Evolutionary conservation across 2,113 vertebrate genomes (phyloP), one percentile per base, ranked within the genome.

Genomic region (Saguinus midas): DNA sequence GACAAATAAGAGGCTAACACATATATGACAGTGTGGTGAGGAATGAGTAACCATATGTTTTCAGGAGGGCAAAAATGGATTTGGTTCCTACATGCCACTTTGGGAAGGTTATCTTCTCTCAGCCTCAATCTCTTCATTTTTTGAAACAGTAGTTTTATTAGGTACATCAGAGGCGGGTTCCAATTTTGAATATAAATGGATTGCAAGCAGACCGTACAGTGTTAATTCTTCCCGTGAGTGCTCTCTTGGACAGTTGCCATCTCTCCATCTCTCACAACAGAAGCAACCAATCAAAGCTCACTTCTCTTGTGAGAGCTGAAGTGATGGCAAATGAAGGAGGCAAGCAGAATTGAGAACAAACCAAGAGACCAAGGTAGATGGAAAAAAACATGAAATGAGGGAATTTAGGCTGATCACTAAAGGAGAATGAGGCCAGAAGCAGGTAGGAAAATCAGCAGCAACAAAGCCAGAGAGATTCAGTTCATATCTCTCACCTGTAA

Each of bases 1-100:
- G 90, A 79, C 25, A 18, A 86, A 89, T 16, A 16, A 75, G 57
- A 45, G 57, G 23, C 48, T 82, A n/a, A 7, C 37, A 25, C 8
- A 0, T 66, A 10, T 0, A 10, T 64, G 50, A 52, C 0, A 1
- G 20, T 35, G 29, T 35, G 13, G 6, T 0, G 17, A 68, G 23
- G 14, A 70, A 16, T 8, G 3, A 25, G 13, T 37, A 61, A 40
- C 4, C 0, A 27, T n/a, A 45, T n/a, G 55, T 64, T 29, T 37
- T 20, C 37, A 37, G 40, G 21, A 32, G 68, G 29, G 66, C 25
- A 52, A 88, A 88, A 48, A n/a, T 16, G 3, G 35, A 8, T n/a
- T 57, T 83, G 50, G 8, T 55, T 96, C 52, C 61, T 87, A 89
- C 12, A 1, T 64, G 35, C 40, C 45, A 50, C 66, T 50, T 50